Conservation (phyloP, 2,888 invertebrate genomes). For the Sabellastarte sp. region DNA sequence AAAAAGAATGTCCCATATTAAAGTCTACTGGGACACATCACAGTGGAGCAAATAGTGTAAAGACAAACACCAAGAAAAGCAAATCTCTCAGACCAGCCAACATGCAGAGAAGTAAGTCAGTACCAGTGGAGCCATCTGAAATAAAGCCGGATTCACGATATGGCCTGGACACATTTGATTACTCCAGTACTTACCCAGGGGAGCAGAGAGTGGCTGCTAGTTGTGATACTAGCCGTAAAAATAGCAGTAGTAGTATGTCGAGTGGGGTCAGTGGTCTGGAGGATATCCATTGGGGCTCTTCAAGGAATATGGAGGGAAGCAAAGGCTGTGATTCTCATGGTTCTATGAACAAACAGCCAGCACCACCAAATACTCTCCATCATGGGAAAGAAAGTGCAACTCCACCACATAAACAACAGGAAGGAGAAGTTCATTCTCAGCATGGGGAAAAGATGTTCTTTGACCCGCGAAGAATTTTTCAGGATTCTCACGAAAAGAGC, state of each 20-base stretch:
- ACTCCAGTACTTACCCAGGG: not conserved
- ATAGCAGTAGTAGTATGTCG: not conserved
- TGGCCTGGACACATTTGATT: slow-evolving; percentile 4
- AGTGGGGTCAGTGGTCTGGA: not conserved
- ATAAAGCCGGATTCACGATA: slow-evolving; percentile 4
- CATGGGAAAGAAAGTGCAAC: not conserved
- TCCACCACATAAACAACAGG: not conserved
- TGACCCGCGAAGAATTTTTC: not conserved
- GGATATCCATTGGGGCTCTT: not conserved
- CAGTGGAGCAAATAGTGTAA: not conserved
- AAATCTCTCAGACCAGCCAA: not conserved
- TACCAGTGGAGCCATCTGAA: not conserved
- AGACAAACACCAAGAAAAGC: not conserved
- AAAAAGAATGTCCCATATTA: too few species aligned
- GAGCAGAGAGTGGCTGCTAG: not conserved
- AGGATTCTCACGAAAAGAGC: not conserved
- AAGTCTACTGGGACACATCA: too few species aligned
- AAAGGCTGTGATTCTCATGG: too few species aligned
- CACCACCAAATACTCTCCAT: not conserved
- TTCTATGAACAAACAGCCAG: too few species aligned
- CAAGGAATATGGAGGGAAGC: not conserved
- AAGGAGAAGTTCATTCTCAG: not conserved
- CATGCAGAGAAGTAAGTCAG: not conserved
- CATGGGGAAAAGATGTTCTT: slow-evolving; percentile 1
- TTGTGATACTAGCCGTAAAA: not conserved